Percentiles rank a stretch among this genome's conserved stretches.
phyloP scores from a whole-genome alignment of 2,888 invertebrate species.

The Anodontia alba region DNA sequence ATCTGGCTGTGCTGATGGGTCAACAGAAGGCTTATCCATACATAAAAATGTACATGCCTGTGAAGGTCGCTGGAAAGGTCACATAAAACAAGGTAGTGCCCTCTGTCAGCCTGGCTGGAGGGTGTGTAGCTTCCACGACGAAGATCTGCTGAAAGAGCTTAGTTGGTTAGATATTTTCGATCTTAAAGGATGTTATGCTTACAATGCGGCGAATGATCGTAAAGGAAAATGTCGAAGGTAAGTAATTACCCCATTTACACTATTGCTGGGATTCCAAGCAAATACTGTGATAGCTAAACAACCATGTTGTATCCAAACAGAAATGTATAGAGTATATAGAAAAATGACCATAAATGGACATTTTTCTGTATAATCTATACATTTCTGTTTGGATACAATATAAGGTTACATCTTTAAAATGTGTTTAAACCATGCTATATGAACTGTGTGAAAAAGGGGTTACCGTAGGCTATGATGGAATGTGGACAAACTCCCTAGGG shows the following conservation, averaged over 20 bases:
- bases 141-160: constrained; percentile 70
- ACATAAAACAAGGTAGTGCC: constrained; percentile 77
- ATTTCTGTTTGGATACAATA: too few species aligned
- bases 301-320: too few species aligned
- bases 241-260: background rate
- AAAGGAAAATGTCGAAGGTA: constrained; percentile 79
- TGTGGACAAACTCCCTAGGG: too few species aligned
- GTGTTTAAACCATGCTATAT: too few species aligned
- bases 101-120: constrained; percentile 83
- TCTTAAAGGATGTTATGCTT: constrained; percentile 82
- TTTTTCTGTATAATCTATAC: too few species aligned
- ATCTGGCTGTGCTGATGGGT: constrained; percentile 82
- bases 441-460: too few species aligned
- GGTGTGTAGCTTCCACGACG: constrained; percentile 81
- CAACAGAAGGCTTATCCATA: constrained; percentile 79
- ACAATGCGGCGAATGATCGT: constrained; percentile 81
- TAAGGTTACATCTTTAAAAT: too few species aligned
- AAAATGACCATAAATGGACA: too few species aligned
- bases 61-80: constrained; percentile 82
- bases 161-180: constrained; percentile 81
- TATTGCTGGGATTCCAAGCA: too few species aligned
- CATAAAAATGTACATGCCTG: constrained; percentile 81
- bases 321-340: too few species aligned
- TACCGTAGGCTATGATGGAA: too few species aligned
- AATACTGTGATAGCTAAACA: too few species aligned